Percentiles rank a stretch among this genome's conserved stretches.
phyloP scores from a whole-genome alignment of 1,140 invertebrate species.

The Tetramorium parvispinum region DNA sequence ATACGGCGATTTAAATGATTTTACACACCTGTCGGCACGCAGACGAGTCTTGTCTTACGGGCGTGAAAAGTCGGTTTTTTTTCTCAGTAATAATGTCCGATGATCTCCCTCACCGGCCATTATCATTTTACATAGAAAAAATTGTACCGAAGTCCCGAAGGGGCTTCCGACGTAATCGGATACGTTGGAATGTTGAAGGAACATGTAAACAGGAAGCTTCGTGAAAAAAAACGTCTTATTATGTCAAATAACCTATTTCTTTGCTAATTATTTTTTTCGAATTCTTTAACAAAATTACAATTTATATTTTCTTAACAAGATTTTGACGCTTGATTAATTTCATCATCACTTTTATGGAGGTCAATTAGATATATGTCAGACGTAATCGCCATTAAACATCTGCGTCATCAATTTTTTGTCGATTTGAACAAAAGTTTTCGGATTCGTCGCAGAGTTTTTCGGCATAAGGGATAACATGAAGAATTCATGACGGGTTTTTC shows the following conservation, averaged over 20 bases:
- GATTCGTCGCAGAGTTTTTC: slow-evolving; percentile 42
- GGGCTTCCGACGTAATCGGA: slow-evolving; percentile 32
- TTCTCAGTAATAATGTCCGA: background rate
- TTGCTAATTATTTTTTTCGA: background rate
- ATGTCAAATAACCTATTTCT: background rate
- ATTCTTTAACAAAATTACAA: background rate
- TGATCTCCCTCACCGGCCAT: background rate
- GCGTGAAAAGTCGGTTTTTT: slow-evolving; percentile 53
- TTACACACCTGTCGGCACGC: slow-evolving; percentile 47
- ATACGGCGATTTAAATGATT: slow-evolving; percentile 53
- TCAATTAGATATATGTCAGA: background rate
- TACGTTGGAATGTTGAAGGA: slow-evolving; percentile 4
- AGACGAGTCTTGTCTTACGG: slow-evolving; percentile 37
- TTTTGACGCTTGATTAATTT: background rate
- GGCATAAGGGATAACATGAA: slow-evolving; percentile 49
- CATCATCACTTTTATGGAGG: background rate
- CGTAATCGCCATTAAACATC: slow-evolving; percentile 6
- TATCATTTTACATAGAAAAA: slow-evolving; percentile 49
- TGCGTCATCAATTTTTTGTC: background rate
- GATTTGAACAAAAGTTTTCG: slow-evolving; percentile 1
- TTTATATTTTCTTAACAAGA: background rate
- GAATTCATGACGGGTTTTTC: slow-evolving; percentile 62
- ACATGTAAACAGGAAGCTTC: slow-evolving; percentile 19
- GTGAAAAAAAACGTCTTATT: background rate
- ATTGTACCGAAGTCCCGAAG: background rate